Conservation (phyloP, 2,797 vertebrate genomes). For the Cephalopachus bancanus region DNA sequence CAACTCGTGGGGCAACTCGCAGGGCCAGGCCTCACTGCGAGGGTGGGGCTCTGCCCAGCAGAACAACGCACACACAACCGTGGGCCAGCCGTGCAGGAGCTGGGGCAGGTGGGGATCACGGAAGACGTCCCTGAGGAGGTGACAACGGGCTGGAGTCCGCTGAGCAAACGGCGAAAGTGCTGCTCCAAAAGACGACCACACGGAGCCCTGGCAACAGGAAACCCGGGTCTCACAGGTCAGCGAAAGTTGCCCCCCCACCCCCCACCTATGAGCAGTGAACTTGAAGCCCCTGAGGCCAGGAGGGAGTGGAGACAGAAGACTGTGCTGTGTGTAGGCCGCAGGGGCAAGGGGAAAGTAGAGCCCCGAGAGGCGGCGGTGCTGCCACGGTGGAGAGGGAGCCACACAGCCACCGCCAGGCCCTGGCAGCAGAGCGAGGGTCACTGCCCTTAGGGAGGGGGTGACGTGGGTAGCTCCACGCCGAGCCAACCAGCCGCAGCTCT, state of each 20-base stretch:
- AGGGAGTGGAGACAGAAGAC: background rate
- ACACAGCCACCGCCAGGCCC: background rate
- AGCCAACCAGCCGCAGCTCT: too few relatives aligned
- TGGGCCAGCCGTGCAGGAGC: too few relatives aligned
- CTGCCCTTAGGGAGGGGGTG: background rate
- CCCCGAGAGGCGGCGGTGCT: too few relatives aligned
- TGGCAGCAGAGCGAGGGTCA: background rate
- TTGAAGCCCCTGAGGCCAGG: background rate
- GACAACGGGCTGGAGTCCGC: background rate
- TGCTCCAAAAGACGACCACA: fast-evolving
- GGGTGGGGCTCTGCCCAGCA: too few relatives aligned
- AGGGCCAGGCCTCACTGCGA: too few relatives aligned
- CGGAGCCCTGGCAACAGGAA: background rate
- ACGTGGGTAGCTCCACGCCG: background rate
- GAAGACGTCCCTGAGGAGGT: fast-evolving
- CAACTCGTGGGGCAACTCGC: too few relatives aligned
- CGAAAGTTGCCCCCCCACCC: too few relatives aligned
- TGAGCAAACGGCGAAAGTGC: fast-evolving
- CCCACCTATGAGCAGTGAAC: too few relatives aligned
- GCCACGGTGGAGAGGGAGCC: background rate
- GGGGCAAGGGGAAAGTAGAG: background rate
- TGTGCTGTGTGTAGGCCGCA: fast-evolving
- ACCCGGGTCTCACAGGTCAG: fast-evolving
- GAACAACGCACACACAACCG: too few relatives aligned
- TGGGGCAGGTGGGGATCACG: too few relatives aligned